phyloP scores from a whole-genome alignment of 1,140 invertebrate species.

The Hormaphis cornu region DNA sequence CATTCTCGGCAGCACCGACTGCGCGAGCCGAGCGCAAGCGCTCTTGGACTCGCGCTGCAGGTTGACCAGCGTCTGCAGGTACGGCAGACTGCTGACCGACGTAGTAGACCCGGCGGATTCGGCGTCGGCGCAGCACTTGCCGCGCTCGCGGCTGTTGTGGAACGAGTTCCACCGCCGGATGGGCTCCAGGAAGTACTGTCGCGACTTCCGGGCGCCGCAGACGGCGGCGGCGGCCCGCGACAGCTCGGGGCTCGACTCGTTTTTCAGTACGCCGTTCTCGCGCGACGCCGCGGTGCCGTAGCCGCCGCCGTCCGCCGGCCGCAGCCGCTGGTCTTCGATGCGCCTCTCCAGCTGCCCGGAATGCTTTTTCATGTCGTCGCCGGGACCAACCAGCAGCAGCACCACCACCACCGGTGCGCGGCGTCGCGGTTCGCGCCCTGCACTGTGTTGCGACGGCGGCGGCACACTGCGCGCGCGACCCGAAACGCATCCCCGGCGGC shows the following conservation, averaged over 20 bases:
- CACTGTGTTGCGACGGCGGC: not conserved
- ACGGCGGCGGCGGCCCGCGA: constrained; percentile 15
- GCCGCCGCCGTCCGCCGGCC: not conserved
- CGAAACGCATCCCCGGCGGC: constrained; percentile 7
- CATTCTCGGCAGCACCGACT: constrained; percentile 5
- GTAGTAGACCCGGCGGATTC: not conserved
- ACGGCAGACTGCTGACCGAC: constrained; percentile 32
- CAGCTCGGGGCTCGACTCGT: constrained; percentile 1
- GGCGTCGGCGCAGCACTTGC: not conserved
- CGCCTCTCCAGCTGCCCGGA: constrained; percentile 40
- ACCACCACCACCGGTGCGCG: not conserved
- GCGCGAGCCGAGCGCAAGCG: constrained; percentile 16
- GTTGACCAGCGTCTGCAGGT: constrained; percentile 34
- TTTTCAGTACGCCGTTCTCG: constrained; percentile 36
- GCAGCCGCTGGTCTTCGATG: constrained; percentile 17
- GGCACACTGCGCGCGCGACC: constrained; percentile 18
- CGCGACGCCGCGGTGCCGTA: not conserved
- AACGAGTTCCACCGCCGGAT: constrained; percentile 51
- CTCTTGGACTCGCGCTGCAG: constrained; percentile 21
- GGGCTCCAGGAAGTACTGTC: constrained; percentile 39
- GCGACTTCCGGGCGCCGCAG: not conserved
- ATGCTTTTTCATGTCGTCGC: constrained; percentile 22
- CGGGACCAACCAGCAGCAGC: not conserved
- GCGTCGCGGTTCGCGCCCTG: not conserved
- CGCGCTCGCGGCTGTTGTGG: constrained; percentile 40